A percentile compares a stretch with the other conserved stretches of the same genome.
Conservation (phyloP, 2,113 vertebrate genomes). For the Thalassoma bifasciatum region DNA sequence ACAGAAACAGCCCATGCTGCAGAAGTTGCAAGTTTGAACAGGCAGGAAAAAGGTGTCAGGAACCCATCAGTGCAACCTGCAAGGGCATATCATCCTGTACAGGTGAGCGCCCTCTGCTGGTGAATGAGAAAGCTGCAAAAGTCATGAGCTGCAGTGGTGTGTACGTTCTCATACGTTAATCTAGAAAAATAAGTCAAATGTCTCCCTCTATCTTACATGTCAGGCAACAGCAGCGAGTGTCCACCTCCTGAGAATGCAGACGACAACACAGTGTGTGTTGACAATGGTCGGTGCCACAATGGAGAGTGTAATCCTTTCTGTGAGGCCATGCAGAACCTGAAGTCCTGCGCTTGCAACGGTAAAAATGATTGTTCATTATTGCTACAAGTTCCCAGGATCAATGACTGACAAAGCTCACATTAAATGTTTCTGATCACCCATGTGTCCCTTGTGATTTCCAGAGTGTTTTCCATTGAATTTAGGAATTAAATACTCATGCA, state of each 20-base stretch:
- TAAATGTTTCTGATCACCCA: too few relatives aligned
- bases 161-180: background rate
- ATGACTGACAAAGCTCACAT: background rate
- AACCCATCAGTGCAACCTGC: slow-evolving; percentile 95
- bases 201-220: background rate
- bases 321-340: slow-evolving; percentile 85
- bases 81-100: slow-evolving; percentile 93
- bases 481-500: too few relatives aligned
- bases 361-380: slow-evolving; percentile 45
- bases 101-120: slow-evolving; percentile 83
- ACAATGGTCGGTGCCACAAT: slow-evolving; percentile 88
- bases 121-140: background rate
- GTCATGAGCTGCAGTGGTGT: background rate
- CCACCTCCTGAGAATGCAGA: slow-evolving; percentile 89
- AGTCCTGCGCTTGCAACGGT: slow-evolving; percentile 94
- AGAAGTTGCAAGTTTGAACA: slow-evolving; percentile 88
- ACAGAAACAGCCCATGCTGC: slow-evolving; percentile 97
- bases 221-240: slow-evolving; percentile 92
- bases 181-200: background rate
- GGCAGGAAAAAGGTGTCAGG: slow-evolving; percentile 91
- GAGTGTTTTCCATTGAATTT: too few relatives aligned
- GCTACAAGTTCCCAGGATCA: too few relatives aligned
- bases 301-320: slow-evolving; percentile 96
- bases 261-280: slow-evolving; percentile 88
- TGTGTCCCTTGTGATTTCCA: too few relatives aligned